Evolutionary conservation across 2,888 invertebrate species (phyloP).

Genomic region (Drosophila suboccidentalis): DNA sequence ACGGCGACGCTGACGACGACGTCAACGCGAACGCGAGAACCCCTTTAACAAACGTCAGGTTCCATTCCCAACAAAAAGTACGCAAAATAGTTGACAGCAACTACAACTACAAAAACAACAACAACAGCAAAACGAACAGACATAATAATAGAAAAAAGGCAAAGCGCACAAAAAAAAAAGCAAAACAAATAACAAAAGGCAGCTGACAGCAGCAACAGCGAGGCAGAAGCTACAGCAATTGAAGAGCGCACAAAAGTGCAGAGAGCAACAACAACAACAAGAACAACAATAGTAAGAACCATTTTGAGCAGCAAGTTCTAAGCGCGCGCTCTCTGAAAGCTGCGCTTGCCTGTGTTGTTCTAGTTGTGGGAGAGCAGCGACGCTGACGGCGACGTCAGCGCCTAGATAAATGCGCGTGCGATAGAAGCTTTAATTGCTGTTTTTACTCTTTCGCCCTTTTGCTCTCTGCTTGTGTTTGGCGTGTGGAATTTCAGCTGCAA

Average conservation of each 20-base stretch:
- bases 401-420: constrained; percentile 55
- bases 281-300: not conserved
- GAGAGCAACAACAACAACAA: not conserved
- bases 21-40: constrained; percentile 48
- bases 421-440: constrained; percentile 57
- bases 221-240: constrained; percentile 36
- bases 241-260: constrained; percentile 33
- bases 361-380: constrained; percentile 15
- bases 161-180: constrained; percentile 48
- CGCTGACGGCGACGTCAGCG: too few species aligned
- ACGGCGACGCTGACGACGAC: constrained; percentile 43
- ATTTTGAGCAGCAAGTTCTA: constrained; percentile 1
- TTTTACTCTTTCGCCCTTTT: constrained; percentile 27
- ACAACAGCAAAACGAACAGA: constrained; percentile 47
- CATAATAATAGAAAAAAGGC: constrained; percentile 63
- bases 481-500: constrained; percentile 22
- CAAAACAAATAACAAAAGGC: constrained; percentile 44
- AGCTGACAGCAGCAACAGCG: constrained; percentile 27
- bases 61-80: constrained; percentile 47
- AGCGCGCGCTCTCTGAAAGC: constrained; percentile 45
- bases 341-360: constrained; percentile 33
- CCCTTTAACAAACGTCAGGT: constrained; percentile 56
- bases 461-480: constrained; percentile 14
- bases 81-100: constrained; percentile 76
- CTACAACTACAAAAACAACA: constrained; percentile 30